Evolutionary conservation across 1,140 invertebrate genomes (phyloP), one percentile per base, ranked within the genome.

Genomic region (Aphelenchoides besseyi): DNA sequence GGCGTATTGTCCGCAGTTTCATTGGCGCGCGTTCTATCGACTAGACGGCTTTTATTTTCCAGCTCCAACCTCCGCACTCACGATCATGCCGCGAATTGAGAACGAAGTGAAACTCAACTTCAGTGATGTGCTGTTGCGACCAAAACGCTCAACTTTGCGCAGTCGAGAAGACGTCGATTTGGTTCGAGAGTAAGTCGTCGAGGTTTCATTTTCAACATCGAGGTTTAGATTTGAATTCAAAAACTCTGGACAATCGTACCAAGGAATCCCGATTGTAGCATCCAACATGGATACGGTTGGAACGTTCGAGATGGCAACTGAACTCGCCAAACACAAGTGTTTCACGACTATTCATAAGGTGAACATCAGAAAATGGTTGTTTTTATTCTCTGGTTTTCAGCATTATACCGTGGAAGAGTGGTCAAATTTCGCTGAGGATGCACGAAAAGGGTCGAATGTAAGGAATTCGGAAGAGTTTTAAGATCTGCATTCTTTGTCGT

Each of bases 211-310:
- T 75, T 54, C 0, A 54, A n/a, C 32, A 35, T 71, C 16, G 2
- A 16, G 37, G 12, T 78, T 36, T 41, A 83, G 91, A 81, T 94
- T 93, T 75, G 90, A 89, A 54, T 96, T 96, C 86, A 88, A 91
- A 29, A 94, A 96, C 86, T 95, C 93, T 0, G 91, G 91, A 69
- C 89, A 90, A 79, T 90, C 54, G 26, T 95, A 94, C 85, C 87
- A 87, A 78, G 94, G 94, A 12, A 90, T 96, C 55, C 94, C 94
- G 8, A 89, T 97, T 18, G 94, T 97, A 88, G 93, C 93, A 3
- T 92, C 93, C 48, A 97, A 97, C 84, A 97, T 97, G 94, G 94
- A 96, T 85, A 95, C 93, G 0, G 90, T 95, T 54, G 94, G 94
- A 54, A 96, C 93, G 16, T 96, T 96, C 87, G 91, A 95, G 86